Conservation (phyloP, 2,888 invertebrate genomes). For the Allacma fusca region DNA sequence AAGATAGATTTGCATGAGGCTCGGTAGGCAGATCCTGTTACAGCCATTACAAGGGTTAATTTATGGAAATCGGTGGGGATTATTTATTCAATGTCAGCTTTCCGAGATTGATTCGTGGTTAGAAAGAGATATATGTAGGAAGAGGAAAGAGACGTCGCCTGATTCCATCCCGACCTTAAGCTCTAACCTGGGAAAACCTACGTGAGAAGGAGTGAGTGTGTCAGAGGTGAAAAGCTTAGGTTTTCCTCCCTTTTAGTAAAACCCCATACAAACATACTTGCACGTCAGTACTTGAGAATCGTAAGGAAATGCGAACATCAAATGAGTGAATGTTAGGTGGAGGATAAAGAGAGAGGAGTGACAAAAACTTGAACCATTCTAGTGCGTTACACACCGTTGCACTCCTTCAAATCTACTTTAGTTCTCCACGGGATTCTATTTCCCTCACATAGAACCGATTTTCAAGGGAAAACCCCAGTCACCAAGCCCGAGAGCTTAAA, state of each 20-base stretch:
- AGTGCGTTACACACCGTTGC: conserved; percentile 42
- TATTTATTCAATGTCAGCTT: conserved; percentile 49
- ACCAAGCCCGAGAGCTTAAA: background rate
- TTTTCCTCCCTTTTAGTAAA: background rate
- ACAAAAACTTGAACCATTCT: conserved; percentile 37
- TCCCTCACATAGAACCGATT: conserved; percentile 24
- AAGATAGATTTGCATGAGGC: conserved; percentile 25
- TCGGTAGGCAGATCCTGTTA: conserved; percentile 34
- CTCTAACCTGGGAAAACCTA: background rate
- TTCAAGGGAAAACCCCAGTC: conserved; percentile 11
- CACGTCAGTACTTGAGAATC: background rate
- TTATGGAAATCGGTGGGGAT: conserved; percentile 49
- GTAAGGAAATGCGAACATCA: background rate
- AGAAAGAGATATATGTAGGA: background rate
- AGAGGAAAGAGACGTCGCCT: background rate
- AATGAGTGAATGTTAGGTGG: background rate
- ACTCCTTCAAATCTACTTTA: conserved; percentile 44
- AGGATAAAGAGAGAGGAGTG: conserved; percentile 22
- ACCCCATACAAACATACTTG: conserved; percentile 6
- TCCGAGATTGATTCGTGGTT: conserved; percentile 44
- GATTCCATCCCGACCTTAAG: conserved; percentile 6
- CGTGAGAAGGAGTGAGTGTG: conserved; percentile 1
- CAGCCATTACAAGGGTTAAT: conserved; percentile 46
- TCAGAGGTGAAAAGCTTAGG: background rate
- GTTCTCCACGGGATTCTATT: conserved; percentile 27